Base-by-base conservation (phyloP, 1,140 invertebrate genomes). In the Globodera rostochiensis region DNA sequence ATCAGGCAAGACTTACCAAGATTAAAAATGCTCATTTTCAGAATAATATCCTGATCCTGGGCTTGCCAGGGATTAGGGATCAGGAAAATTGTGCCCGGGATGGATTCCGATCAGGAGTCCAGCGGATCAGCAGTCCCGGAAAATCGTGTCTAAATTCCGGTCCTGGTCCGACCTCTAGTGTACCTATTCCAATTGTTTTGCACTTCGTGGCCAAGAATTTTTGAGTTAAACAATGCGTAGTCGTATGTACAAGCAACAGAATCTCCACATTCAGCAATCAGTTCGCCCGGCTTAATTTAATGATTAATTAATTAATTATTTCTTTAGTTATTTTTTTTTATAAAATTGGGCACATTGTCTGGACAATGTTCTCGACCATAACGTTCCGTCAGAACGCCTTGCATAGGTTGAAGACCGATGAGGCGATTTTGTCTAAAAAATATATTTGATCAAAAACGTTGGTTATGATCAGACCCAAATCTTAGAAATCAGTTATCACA, bases 231-330 rank as follows among this genome's bases (percentile, higher is more conserved):
- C 19, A 85, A 60, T 11, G 82, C 82, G 70, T 85, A 88, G 70
- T 90, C 87, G 66, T 89, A 83, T 25, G 87, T 82, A 77, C 88
- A 89, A 15, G 88, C 84, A 19, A 82, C 86, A 70, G 71, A 85
- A 73, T 89, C 88, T 50, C 88, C 88, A 80, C 88, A 89, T 15
- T 86, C 85, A 19, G 79, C 36, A 66, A 89, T 79, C 77, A 89
- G 86, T 9, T 80, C 79, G 5, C 74, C 79, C 50, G 88, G 88
- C 82, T 60, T 15, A 60, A 60, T 15, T 50, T 60, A 60, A 15
- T 60, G 11, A 11, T 60, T 60, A 19, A 15, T 60, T 60, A 19
- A 15, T 60, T 60, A 60, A 11, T 15, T 60, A 1, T 15, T 60
- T 60, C 0, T 60, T 60, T 9, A 60, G 6, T 60, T 60, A 13